phyloP scores from a whole-genome alignment of 2,888 invertebrate genomes.

The Pycnomerus fuliginosus region DNA sequence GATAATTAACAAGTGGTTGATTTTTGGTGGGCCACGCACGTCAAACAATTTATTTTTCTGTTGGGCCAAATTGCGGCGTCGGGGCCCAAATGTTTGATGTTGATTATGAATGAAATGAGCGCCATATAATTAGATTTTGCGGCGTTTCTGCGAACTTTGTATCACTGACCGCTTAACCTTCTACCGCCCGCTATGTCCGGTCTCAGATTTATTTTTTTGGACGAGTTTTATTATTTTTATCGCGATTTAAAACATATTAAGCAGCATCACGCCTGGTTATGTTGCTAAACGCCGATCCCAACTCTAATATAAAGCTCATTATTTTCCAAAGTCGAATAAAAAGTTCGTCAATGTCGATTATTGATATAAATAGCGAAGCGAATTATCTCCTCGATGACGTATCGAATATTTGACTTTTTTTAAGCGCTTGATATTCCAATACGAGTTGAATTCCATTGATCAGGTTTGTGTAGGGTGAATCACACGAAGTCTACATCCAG shows the following conservation, averaged over 20 bases:
- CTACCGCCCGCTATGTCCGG: constrained; percentile 44
- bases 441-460: constrained; percentile 41
- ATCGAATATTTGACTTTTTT: no score
- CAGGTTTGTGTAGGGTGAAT: constrained; percentile 37
- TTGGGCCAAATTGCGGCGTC: constrained; percentile 28
- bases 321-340: no score
- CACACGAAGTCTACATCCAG: constrained; percentile 24
- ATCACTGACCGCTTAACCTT: constrained; percentile 49
- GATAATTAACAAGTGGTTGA: no score
- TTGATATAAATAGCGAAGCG: no score
- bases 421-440: no score
- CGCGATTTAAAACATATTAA: constrained; percentile 45
- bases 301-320: constrained; percentile 13
- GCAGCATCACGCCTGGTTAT: constrained; percentile 36
- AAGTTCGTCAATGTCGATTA: no score
- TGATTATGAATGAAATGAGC: constrained; percentile 44
- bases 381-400: no score
- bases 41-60: neutral
- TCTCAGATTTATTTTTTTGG: constrained; percentile 21
- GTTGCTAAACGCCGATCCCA: constrained; percentile 16
- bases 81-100: constrained; percentile 35
- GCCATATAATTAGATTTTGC: constrained; percentile 49
- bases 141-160: constrained; percentile 47
- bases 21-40: no score
- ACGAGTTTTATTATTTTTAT: constrained; percentile 38